Conservation (phyloP, 30 jellyfish, hydroid and myxozoan species). For the Rhopilema esculentum region DNA sequence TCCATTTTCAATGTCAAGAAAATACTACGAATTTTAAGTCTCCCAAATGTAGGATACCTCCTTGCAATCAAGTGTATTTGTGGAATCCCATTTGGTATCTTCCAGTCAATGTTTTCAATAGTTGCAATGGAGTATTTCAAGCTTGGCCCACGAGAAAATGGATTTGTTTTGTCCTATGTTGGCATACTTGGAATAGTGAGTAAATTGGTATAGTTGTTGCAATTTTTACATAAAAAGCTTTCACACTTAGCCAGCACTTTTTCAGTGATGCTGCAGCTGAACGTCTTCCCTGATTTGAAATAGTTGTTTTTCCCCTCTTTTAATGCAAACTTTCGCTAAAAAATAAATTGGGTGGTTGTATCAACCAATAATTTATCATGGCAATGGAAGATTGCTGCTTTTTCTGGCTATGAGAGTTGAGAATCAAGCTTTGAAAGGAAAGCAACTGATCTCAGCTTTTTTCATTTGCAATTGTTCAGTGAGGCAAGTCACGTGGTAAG, state of each 20-base stretch:
- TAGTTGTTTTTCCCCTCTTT: neutral
- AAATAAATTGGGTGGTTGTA: too few relatives aligned
- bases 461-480: too few relatives aligned
- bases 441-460: too few relatives aligned
- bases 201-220: neutral
- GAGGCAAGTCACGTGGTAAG: too few relatives aligned
- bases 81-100: constrained; percentile 89
- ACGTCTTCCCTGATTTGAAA: neutral
- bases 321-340: too few relatives aligned
- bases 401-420: too few relatives aligned
- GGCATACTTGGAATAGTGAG: constrained; percentile 91
- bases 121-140: constrained; percentile 88
- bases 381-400: too few relatives aligned
- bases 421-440: too few relatives aligned
- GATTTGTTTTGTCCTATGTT: constrained; percentile 86
- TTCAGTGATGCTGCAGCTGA: too few relatives aligned
- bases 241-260: too few relatives aligned
- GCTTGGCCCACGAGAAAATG: constrained; percentile 89
- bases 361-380: too few relatives aligned
- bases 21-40: constrained; percentile 52
- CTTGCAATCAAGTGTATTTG: constrained; percentile 78
- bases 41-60: constrained; percentile 77
- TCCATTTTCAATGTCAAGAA: constrained; percentile 50
- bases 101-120: constrained; percentile 88
- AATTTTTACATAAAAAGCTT: neutral